Evolutionary conservation across 2,888 invertebrate genomes (phyloP), one percentile per base, ranked within the genome.

Genomic region (Macrosiphum euphorbiae): DNA sequence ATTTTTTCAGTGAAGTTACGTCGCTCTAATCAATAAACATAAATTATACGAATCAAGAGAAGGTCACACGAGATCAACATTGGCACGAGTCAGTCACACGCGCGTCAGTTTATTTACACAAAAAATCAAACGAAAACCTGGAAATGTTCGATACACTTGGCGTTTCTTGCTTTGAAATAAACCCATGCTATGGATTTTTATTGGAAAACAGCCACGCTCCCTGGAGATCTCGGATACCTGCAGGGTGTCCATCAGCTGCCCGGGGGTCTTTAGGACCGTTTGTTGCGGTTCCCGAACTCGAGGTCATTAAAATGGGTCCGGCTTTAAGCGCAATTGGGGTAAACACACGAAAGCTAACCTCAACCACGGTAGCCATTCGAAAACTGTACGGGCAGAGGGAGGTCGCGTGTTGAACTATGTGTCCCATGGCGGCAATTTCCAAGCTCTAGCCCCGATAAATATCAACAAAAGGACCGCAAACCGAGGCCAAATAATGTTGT

Each of bases 391-490:
- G 52, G 41, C 24, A 88, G 86, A 58, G 67, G 24, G 88, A 52
- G 41, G 78, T 88, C 84, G 44, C 58, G 11, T 86, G 90, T 90
- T 94, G 90, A 94, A 94, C 94, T 94, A 94, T 94, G 94, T 90
- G 94, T 94, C 94, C 94, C 94, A 94, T 61, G 94, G 13, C 90
- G 86, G 86, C 94, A 86, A 94, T 94, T 94, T 50, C 90, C 86
- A 11, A 86, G 90, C 86, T 67, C 86, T 86, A 47, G 90, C 86
- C 58, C 86, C 94, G 90, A 94, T 94, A 94, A 94, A 94, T 94
- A 94, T 94, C 94, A 90, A 94, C 93, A 90, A 94, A 94, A 90
- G 86, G 86, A 94, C 90, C 90, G 52, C 93, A 90, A 58, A 94
- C 94, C 52, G 47, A 47, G 35, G 85, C 90, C 89, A 52, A 90